Base-by-base conservation (phyloP, 1,140 invertebrate species). In the Laodelphax striatellus region DNA sequence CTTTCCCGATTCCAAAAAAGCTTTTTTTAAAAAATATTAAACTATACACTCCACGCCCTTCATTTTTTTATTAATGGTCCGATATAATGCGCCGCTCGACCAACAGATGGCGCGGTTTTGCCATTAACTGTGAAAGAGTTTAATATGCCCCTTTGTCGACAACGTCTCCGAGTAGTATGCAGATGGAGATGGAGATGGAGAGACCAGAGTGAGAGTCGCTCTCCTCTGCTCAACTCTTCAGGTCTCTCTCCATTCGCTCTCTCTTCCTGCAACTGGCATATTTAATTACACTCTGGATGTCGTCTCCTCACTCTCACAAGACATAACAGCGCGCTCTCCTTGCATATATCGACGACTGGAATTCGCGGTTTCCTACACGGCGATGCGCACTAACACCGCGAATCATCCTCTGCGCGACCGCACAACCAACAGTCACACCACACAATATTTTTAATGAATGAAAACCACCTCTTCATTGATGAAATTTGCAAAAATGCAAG, bases 11-110 rank as follows among this genome's bases (percentile, higher is more conserved):
- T 58, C 50, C 52, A 56, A 55, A 62, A 62, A 62, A 62, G 28
- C 53, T 57, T 61, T 62, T 55, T 41, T 52, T 53, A 62, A 62
- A 57, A 57, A 57, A 57, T 57, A 42, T 42, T 56, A 54, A 52
- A 50, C 41, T 54, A 57, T 57, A 55, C 54, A 14, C 46, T 56
- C 55, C 53, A 42, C 54, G 54, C 55, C 53, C 19, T 53, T 52
- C 34, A 58, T 55, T 41, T 60, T 50, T 60, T 60, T 55, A 60
- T 60, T 60, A 60, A 60, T 60, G 59, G 52, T 21, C 54, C 22
- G 31, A 55, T 21, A 55, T 44, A 60, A 53, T 44, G 53, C 59
- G 59, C 46, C 14, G 34, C 19, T 16, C 38, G 14, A 19, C 14
- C 22, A 17, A 50, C 57, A 19, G 41, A 17, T 41, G 24, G 55